phyloP scores from a whole-genome alignment of 2,797 vertebrate species.

The Pangasius mekongensis region DNA sequence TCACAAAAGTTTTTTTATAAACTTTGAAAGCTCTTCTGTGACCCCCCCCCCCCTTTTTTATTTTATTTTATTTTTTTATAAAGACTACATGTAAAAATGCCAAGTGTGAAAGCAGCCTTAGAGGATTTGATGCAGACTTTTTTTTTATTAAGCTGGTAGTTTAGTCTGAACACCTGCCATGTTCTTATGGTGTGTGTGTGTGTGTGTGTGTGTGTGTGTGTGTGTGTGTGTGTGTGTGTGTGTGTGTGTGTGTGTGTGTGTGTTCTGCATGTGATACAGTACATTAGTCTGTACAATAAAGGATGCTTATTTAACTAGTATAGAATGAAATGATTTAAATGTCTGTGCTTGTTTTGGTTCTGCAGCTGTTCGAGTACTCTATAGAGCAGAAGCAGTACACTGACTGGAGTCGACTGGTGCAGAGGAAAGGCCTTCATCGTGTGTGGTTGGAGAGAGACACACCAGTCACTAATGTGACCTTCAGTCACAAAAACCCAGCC shows the following conservation, averaged over 20 bases:
- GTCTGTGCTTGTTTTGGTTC: background rate
- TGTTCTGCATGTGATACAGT: background rate
- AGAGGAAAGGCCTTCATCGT: slow-evolving; percentile 82
- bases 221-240: background rate
- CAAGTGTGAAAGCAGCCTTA: too few species aligned
- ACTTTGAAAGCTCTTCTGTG: too few species aligned
- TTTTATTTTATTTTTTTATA: too few species aligned
- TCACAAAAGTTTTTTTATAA: too few species aligned
- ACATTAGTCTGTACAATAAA: background rate
- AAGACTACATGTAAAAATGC: too few species aligned
- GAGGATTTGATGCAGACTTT: background rate
- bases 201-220: background rate
- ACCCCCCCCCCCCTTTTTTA: too few species aligned
- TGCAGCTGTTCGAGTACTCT: slow-evolving; percentile 88
- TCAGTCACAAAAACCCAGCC: slow-evolving; percentile 78
- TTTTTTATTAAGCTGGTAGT: background rate
- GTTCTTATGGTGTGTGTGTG: too few species aligned
- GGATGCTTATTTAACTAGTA: background rate
- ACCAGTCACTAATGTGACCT: slow-evolving; percentile 84
- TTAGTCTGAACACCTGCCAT: background rate
- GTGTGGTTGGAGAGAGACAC: slow-evolving; percentile 86
- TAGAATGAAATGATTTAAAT: background rate
- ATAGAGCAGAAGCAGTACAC: slow-evolving; percentile 86
- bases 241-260: background rate
- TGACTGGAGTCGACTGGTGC: slow-evolving; percentile 84